Conservation (phyloP, 2,888 invertebrate genomes). For the Polietes domitor region DNA sequence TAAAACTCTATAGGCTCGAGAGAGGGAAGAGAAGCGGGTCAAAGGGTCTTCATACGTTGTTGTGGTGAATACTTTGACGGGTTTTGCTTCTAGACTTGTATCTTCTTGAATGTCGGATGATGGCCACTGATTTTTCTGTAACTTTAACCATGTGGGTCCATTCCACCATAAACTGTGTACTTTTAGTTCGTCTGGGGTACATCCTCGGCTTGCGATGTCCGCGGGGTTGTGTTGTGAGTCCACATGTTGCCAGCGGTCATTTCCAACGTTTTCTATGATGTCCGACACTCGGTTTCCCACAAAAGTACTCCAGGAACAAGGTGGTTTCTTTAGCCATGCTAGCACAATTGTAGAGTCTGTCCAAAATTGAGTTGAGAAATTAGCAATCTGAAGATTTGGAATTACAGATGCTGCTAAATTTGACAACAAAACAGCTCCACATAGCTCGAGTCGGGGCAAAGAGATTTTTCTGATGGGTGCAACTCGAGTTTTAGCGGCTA, state of each 20-base stretch:
- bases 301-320: not conserved
- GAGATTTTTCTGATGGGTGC: too few species aligned
- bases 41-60: slow-evolving; percentile 18
- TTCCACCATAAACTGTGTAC: slow-evolving; percentile 5
- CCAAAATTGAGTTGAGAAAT: not conserved
- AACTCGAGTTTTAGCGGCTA: too few species aligned
- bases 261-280: not conserved
- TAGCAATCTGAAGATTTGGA: not conserved
- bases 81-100: slow-evolving; percentile 21
- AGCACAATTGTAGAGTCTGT: not conserved
- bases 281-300: not conserved
- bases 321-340: not conserved
- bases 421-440: not conserved
- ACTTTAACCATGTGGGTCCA: slow-evolving; percentile 8
- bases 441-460: too few species aligned
- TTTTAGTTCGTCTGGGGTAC: not conserved
- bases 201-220: slow-evolving; percentile 1
- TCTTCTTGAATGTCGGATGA: not conserved
- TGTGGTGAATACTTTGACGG: not conserved
- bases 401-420: not conserved
- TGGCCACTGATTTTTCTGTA: slow-evolving; percentile 5
- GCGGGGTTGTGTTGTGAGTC: slow-evolving; percentile 20
- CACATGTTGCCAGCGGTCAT: not conserved
- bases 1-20: slow-evolving; percentile 12
- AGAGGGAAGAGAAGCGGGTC: slow-evolving; percentile 4